Conservation (phyloP, 2,888 invertebrate species). For the Nomada ruficornis region DNA sequence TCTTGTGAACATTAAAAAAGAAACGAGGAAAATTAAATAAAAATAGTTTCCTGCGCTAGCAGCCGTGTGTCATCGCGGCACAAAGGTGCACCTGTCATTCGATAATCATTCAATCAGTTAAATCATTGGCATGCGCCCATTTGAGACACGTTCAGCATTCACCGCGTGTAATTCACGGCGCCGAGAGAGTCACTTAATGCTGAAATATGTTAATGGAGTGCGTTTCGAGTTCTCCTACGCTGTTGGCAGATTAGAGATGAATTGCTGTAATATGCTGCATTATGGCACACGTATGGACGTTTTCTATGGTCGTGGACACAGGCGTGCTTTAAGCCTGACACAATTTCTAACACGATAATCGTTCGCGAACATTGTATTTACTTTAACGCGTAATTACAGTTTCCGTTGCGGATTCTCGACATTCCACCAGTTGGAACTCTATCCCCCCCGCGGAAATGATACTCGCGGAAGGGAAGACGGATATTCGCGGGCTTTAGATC, state of each 20-base stretch:
- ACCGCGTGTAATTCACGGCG: conserved; percentile 62
- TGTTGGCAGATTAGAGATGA: conserved; percentile 63
- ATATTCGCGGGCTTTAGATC: background rate
- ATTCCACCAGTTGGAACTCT: conserved; percentile 6
- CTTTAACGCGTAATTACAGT: conserved; percentile 23
- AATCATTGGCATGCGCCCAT: conserved; percentile 52
- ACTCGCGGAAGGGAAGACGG: background rate
- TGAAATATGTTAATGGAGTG: conserved; percentile 74
- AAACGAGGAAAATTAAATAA: background rate
- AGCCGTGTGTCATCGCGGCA: background rate
- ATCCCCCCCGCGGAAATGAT: conserved; percentile 1
- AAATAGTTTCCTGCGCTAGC: background rate
- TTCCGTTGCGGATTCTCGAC: background rate
- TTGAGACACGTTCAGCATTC: conserved; percentile 59
- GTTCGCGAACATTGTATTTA: conserved; percentile 30
- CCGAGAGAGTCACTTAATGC: conserved; percentile 69
- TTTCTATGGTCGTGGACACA: conserved; percentile 39
- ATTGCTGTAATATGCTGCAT: conserved; percentile 64
- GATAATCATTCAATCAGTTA: conserved; percentile 39
- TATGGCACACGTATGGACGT: conserved; percentile 37
- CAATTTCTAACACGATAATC: conserved; percentile 56
- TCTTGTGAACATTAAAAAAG: background rate
- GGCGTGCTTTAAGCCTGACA: conserved; percentile 35
- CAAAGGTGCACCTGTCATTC: background rate
- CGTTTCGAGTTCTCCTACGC: conserved; percentile 72